These are phyloP conservation scores for Galemys pyrenaicus DNA, from an alignment of 2,113 vertebrate genomes.

Conservation along the genomic window DNA sequence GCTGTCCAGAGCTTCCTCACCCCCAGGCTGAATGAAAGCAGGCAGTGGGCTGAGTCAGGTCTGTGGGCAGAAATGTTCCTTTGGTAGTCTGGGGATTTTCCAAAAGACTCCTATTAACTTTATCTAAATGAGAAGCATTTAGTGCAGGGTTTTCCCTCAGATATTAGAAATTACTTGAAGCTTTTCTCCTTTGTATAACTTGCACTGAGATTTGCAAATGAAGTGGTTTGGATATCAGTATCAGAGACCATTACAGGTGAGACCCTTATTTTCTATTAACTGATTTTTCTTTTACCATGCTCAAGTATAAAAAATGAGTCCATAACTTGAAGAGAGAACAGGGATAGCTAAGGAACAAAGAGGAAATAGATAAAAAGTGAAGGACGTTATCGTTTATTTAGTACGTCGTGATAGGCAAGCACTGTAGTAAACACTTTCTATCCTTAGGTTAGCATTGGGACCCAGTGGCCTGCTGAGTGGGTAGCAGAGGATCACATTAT, in stretches of 20 bases:
- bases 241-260: too few relatives aligned
- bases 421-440: not conserved
- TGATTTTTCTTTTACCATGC: slow-evolving; percentile 35
- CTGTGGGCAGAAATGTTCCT: slow-evolving; percentile 61
- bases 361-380: not conserved
- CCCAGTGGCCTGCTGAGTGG: not conserved
- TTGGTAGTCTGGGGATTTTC: slow-evolving; percentile 8
- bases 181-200: not conserved
- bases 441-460: not conserved
- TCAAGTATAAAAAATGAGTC: not conserved
- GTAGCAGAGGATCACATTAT: not conserved
- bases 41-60: not conserved
- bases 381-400: not conserved
- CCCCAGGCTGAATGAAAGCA: not conserved
- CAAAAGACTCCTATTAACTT: slow-evolving; percentile 39
- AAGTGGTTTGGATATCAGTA: not conserved
- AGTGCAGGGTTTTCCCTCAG: slow-evolving; percentile 55
- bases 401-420: not conserved
- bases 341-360: not conserved
- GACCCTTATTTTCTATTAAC: too few relatives aligned
- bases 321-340: not conserved
- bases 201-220: not conserved
- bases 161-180: slow-evolving; percentile 57
- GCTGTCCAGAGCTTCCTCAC: not conserved
- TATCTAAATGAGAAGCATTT: slow-evolving; percentile 52